Base-by-base conservation (phyloP, 2,888 invertebrate species). In the Cataglyphis livida region DNA sequence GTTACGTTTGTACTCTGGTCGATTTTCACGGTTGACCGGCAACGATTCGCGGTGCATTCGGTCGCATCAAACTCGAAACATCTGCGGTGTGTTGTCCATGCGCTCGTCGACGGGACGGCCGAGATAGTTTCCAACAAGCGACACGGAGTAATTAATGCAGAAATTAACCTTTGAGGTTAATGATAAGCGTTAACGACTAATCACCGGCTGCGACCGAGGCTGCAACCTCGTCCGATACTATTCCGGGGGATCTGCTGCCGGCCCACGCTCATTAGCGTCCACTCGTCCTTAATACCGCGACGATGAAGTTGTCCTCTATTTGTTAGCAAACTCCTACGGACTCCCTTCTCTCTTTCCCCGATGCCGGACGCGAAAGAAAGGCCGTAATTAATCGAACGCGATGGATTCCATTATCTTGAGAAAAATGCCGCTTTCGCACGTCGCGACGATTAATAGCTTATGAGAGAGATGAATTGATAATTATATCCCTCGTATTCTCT, bases 111-210 rank as follows among this genome's bases (percentile, higher is more conserved):
- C 59, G 74, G 38, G 35, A 6, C 32, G 57, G 59, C 73, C 71
- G 87, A 87, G 89, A 89, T 87, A 84, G 84, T 89, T 89, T 84
- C 86, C 83, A 88, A 81, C 85, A 62, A 86, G 70, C 86, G 86
- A 88, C 87, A 85, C 87, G 81, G 84, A 82, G 88, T 91, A 92
- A 92, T 93, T 92, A 90, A 92, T 91, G 92, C 90, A 84, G 83
- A 88, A 91, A 92, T 92, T 92, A 92, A 93, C 91, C 92, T 84
- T 79, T 66, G 85, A 86, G 92, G 92, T 92, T 92, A 92, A 93
- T 91, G 92, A 92, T 93, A 91, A 91, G 90, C 92, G 90, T 92
- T 91, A 91, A 92, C 91, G 91, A 92, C 90, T 92, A 92, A 93
- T 93, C 91, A 90, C 88, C 89, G 86, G 82, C 66, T 84, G 81